Evolutionary conservation across 2,797 vertebrate species (phyloP).

Genomic region (Moxostoma hubbsi): DNA sequence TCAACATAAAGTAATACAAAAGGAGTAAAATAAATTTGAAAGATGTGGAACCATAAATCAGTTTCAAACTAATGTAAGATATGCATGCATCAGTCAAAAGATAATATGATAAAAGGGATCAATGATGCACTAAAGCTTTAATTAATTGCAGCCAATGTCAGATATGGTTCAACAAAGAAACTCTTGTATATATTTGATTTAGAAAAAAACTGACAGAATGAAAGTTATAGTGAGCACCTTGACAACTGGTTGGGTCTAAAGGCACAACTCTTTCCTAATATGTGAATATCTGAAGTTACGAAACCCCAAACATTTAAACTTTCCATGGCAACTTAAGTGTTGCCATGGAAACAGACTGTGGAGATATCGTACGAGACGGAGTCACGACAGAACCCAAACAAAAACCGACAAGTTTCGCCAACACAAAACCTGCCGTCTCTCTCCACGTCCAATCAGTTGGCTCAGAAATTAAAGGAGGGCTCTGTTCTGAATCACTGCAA

Average conservation of each 20-base stretch:
- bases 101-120: too few relatives aligned
- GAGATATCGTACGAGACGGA: slow-evolving; percentile 69
- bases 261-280: slow-evolving; percentile 12
- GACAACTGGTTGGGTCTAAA: slow-evolving; percentile 43
- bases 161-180: slow-evolving; percentile 32
- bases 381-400: slow-evolving; percentile 70
- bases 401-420: slow-evolving; percentile 68
- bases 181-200: not conserved
- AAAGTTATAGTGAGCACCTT: slow-evolving; percentile 69
- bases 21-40: too few relatives aligned
- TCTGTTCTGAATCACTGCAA: slow-evolving; percentile 52
- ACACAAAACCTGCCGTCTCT: slow-evolving; percentile 65
- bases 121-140: not conserved
- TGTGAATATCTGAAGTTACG: slow-evolving; percentile 18
- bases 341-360: slow-evolving; percentile 80
- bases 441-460: slow-evolving; percentile 57
- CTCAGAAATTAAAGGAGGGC: slow-evolving; percentile 48
- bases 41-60: not conserved
- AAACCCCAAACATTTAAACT: slow-evolving; percentile 42
- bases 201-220: slow-evolving; percentile 18
- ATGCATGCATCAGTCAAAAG: not conserved
- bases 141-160: not conserved
- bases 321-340: slow-evolving; percentile 58
- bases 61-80: not conserved
- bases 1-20: slow-evolving; percentile 49